phyloP scores from a whole-genome alignment of 2,888 invertebrate genomes.

The Branchellion lobata region DNA sequence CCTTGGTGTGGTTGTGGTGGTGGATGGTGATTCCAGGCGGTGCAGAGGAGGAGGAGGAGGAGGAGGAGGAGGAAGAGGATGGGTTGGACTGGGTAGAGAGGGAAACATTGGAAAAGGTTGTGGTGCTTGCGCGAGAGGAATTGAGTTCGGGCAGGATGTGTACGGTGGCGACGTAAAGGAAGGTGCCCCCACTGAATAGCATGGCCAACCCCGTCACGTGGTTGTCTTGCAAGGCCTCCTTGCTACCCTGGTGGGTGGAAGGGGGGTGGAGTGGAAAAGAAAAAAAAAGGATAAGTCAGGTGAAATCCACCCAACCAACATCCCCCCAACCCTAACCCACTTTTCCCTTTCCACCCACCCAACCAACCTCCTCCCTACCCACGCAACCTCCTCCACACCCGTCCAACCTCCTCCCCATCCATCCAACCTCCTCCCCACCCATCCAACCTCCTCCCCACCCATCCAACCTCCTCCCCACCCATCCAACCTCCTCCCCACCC shows the following conservation, averaged over 20 bases:
- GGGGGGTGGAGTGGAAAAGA: not conserved
- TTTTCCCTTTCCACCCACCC: too few relatives aligned
- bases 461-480: too few relatives aligned
- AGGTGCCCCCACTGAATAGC: conserved; percentile 98
- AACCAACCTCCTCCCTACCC: too few relatives aligned
- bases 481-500: too few relatives aligned
- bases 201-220: conserved; percentile 95
- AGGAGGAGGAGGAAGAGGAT: conserved; percentile 55
- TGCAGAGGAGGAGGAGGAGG: not conserved
- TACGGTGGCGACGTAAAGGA: conserved; percentile 95
- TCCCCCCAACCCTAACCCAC: too few relatives aligned
- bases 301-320: not conserved
- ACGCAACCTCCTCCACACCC: too few relatives aligned
- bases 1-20: conserved; percentile 59
- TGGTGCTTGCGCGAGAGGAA: conserved; percentile 53
- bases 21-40: conserved; percentile 57
- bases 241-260: conserved; percentile 73
- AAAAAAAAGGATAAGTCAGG: not conserved
- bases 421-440: too few relatives aligned
- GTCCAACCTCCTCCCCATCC: too few relatives aligned
- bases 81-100: not conserved
- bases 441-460: too few relatives aligned
- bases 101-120: too few relatives aligned
- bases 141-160: conserved; percentile 91
- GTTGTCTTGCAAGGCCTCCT: conserved; percentile 81